Base-by-base conservation (phyloP, 2,888 invertebrate species). In the Lycocerus yunnanus region DNA sequence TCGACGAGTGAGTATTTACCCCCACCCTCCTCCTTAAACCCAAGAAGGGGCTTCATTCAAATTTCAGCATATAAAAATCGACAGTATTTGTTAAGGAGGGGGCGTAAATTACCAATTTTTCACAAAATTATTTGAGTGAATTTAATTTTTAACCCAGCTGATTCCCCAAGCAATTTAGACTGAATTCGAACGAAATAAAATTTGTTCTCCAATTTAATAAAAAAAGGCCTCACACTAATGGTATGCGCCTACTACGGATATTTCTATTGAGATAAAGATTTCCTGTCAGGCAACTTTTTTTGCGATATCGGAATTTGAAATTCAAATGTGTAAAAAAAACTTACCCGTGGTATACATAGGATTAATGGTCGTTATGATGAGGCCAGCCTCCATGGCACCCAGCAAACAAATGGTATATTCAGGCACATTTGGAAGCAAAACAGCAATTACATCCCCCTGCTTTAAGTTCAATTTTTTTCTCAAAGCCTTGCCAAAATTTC, bases 371-470 rank as follows among this genome's bases (percentile, higher is more conserved):
- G 94, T 93, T 3, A 93, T 90, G 11, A 91, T 83, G 1, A 93
- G 87, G 0, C 93, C 94, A 61, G 94, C 94, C 81, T 92, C 92
- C 24, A 93, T 81, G 21, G 91, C 89, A 0, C 94, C 95, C 81
- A 94, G 83, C 10, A 90, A 84, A 1, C 91, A 89, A 13, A 94
- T 87, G 0, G 92, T 90, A 82, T 90, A 93, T 85, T 96, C 95
- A 0, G 95, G 95, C 18, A 92, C 82, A 84, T 96, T 96, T 0
- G 94, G 94, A 71, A 95, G 83, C 82, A 94, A 90, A 6, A 95
- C 80, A 0, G 92, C 93, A 0, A 95, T 85, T 0, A 92, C 89
- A 81, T 95, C 93, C 0, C 92, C 92, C 77, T 90, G 89, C 69
- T 86, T 86, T 13, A 94, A 84, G 73, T 92, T 92, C 69, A 94